A percentile compares a stretch with the other conserved stretches of the same genome.
These are phyloP conservation scores for Flexamia atlantica DNA, from an alignment of 2,888 invertebrate species.

Conservation along the genomic window DNA sequence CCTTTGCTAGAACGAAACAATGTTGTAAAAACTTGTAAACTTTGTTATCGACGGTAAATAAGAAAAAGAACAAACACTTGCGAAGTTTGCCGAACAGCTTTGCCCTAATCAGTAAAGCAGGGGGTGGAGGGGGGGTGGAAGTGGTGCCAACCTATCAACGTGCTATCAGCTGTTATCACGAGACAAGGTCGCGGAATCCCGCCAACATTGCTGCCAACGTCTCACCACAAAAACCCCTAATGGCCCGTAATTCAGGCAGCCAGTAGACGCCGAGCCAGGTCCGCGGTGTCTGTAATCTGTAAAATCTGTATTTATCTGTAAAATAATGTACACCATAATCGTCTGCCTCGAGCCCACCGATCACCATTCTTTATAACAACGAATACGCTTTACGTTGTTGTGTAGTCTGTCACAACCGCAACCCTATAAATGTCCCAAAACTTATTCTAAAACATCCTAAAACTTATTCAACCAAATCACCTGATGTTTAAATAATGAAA, in stretches of 20 bases:
- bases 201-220: constrained; percentile 36
- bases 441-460: too few relatives aligned
- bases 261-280: constrained; percentile 14
- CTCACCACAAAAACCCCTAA: constrained; percentile 36
- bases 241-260: neutral
- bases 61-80: constrained; percentile 45
- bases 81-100: constrained; percentile 45
- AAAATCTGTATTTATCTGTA: too few relatives aligned
- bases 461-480: too few relatives aligned
- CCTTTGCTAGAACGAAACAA: constrained; percentile 23
- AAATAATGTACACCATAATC: too few relatives aligned
- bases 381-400: too few relatives aligned
- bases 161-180: constrained; percentile 37
- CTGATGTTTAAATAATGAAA: too few relatives aligned
- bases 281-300: too few relatives aligned
- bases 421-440: too few relatives aligned
- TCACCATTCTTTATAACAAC: too few relatives aligned
- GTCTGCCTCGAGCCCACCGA: too few relatives aligned
- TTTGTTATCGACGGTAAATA: constrained; percentile 43
- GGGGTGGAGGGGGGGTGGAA: neutral
- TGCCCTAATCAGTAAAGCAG: constrained; percentile 10
- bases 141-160: constrained; percentile 35
- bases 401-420: too few relatives aligned
- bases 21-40: constrained; percentile 36
- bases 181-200: constrained; percentile 41